Percentiles rank a stretch among this genome's conserved stretches.
These are phyloP conservation scores for Emberiza fucata DNA, from an alignment of 2,113 vertebrate genomes.

Conservation along the genomic window DNA sequence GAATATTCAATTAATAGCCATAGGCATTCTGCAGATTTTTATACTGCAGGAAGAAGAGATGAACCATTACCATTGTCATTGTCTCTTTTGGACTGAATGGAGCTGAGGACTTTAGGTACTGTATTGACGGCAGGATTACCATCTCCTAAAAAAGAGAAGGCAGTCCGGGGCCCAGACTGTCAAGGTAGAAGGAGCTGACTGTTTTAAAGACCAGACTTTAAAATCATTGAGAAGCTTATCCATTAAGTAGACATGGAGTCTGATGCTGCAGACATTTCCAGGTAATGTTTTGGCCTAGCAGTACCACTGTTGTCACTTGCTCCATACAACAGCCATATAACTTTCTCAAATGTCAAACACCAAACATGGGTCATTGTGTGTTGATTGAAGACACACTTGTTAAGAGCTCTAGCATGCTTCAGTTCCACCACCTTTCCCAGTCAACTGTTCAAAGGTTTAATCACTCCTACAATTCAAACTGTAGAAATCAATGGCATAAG, in stretches of 20 bases:
- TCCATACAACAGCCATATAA: neutral
- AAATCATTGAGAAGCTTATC: neutral
- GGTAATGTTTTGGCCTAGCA: neutral
- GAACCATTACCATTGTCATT: neutral
- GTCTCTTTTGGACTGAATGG: neutral
- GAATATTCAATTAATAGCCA: neutral
- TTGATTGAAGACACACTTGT: neutral
- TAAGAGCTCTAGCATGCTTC: neutral
- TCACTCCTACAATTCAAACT: neutral
- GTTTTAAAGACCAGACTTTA: neutral
- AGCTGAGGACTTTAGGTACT: neutral
- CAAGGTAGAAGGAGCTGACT: neutral
- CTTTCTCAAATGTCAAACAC: neutral
- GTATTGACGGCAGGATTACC: neutral
- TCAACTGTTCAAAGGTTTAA: neutral
- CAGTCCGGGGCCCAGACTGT: neutral
- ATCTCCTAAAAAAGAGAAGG: neutral
- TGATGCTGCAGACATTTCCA: neutral
- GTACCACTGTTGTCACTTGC: neutral
- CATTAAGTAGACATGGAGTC: neutral
- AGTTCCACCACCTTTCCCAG: neutral
- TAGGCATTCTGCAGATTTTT: neutral
- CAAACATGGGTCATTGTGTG: neutral
- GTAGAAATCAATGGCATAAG: neutral
- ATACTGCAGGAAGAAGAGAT: neutral